Evolutionary conservation across 2,113 vertebrate genomes (phyloP).

Genomic region (Andinoacara biseriatus): DNA sequence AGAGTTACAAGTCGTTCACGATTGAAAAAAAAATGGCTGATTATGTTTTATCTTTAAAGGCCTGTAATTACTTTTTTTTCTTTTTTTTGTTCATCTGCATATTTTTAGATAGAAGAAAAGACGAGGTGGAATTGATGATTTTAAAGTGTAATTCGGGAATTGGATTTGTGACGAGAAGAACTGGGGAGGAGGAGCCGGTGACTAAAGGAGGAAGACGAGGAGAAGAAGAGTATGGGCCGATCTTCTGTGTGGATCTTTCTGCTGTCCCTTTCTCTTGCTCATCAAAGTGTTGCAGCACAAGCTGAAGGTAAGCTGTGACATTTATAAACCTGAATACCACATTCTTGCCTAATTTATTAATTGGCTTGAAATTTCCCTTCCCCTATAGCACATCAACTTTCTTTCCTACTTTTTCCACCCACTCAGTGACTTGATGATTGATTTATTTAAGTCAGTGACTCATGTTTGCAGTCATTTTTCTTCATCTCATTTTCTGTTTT

Average conservation of each 20-base stretch:
- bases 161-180: slow-evolving; percentile 50
- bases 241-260: slow-evolving; percentile 71
- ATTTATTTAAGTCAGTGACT: neutral
- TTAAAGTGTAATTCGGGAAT: slow-evolving; percentile 48
- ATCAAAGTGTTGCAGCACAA: slow-evolving; percentile 67
- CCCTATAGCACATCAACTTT: neutral
- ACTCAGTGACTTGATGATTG: neutral
- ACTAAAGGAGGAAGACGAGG: slow-evolving; percentile 56
- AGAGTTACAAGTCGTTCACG: neutral
- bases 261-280: slow-evolving; percentile 69
- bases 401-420: neutral
- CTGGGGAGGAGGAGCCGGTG: slow-evolving; percentile 47
- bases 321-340: neutral
- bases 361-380: neutral
- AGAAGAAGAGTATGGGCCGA: slow-evolving; percentile 72
- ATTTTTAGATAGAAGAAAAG: slow-evolving; percentile 67
- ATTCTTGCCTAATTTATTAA: neutral
- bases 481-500: neutral
- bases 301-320: slow-evolving; percentile 73
- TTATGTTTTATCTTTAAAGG: slow-evolving; percentile 44
- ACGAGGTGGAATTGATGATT: slow-evolving; percentile 63
- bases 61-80: slow-evolving; percentile 34
- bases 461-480: slow-evolving; percentile 5
- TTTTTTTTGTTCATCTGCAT: slow-evolving; percentile 36
- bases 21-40: slow-evolving; percentile 38